Base-by-base conservation (phyloP, 2,113 vertebrate genomes). In the Lepus americanus region DNA sequence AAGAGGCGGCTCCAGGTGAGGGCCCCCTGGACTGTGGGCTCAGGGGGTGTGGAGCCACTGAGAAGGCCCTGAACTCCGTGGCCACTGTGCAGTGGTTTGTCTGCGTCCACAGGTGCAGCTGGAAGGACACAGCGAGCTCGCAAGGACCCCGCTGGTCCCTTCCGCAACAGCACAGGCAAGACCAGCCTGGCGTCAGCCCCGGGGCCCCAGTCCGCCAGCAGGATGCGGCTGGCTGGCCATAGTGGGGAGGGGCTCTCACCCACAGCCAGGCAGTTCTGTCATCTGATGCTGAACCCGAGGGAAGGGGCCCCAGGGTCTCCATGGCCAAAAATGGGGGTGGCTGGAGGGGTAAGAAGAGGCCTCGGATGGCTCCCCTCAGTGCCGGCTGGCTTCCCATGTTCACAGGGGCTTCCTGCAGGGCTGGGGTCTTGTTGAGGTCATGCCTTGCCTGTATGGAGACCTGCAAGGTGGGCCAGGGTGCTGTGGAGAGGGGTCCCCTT, bases 221-320 rank as follows among this genome's bases (percentile, higher is more conserved):
- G 16, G 19, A 12, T 19, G 12, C 59, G 17, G 23, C 19, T 31
- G 70, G 39, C 33, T 11, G 33, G 20, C 2, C 6, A 27, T 39
- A 76, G 36, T 36, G 3, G 25, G 39, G 23, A 49, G 27, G 49
- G 7, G 9, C 27, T 44, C 22, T 77, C 23, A 5, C 16, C 72
- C 25, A 10, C 20, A n/a, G 39, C 25, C n/a, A 67, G n/a, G 49
- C 17, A 22, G 25, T 6, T 59, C 63, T 53, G 22, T 27, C 6
- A 3, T 31, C n/a, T 66, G n/a, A 25, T 9, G 9, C 39, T 31
- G 11, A 16, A 4, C 11, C 22, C 0, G 6, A 4, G 25, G 31
- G 9, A 13, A 20, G n/a, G 16, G 16, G 2, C 6, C 23, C 9
- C 3, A 9, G 12, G 22, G 29, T 6, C 29, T 9, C 36, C 59